phyloP scores from a whole-genome alignment of 2,888 invertebrate species.

The Caenorhabditis sulstoni region DNA sequence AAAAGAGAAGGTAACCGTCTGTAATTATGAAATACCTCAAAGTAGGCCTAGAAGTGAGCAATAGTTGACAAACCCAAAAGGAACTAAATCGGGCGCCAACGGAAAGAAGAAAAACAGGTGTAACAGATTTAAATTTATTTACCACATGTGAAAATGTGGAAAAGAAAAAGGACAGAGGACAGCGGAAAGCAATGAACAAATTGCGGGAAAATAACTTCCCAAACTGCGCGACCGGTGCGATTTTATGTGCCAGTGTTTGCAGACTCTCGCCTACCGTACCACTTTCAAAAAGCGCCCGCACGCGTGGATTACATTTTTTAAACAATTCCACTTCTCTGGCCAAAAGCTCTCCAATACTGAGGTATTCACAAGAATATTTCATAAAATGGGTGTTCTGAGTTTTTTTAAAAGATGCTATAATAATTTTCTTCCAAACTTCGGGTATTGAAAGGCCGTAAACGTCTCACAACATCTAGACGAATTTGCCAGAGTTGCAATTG shows the following conservation, averaged over 20 bases:
- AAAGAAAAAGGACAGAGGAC: neutral
- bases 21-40: too few species aligned
- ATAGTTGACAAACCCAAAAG: too few species aligned
- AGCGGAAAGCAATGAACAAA: slow-evolving; percentile 1
- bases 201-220: slow-evolving; percentile 12
- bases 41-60: too few species aligned
- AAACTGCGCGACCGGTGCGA: neutral
- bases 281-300: neutral
- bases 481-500: slow-evolving; percentile 5
- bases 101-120: too few species aligned
- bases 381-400: neutral
- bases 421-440: neutral
- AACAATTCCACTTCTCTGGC: too few species aligned
- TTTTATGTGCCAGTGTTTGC: slow-evolving; percentile 22
- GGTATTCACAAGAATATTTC: too few species aligned
- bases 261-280: slow-evolving; percentile 25
- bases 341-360: too few species aligned
- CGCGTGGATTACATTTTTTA: too few species aligned
- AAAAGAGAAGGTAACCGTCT: too few species aligned
- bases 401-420: neutral
- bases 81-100: too few species aligned
- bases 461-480: too few species aligned
- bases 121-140: too few species aligned
- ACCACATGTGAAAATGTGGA: neutral
- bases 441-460: neutral